Conservation (phyloP, 2,888 invertebrate species). For the Euzophera pinguis region DNA sequence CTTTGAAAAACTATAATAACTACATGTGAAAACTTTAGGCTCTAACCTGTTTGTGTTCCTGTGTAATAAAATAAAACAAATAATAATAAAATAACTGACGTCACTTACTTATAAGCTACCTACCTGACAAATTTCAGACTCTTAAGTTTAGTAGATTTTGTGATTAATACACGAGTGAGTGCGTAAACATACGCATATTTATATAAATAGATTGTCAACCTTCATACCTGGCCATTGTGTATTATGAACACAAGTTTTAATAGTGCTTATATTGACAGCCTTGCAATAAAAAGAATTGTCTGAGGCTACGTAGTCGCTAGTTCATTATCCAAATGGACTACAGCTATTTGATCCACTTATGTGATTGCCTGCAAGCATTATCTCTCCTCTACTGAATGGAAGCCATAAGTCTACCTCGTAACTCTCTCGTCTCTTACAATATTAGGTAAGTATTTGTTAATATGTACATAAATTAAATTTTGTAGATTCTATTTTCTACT, state of each 20-base stretch:
- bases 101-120: too few species aligned
- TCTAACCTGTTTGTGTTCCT: too few species aligned
- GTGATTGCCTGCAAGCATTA: slow-evolving; percentile 79
- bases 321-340: slow-evolving; percentile 80
- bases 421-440: slow-evolving; percentile 67
- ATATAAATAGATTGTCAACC: background rate
- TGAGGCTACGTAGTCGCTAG: slow-evolving; percentile 64
- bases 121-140: too few species aligned
- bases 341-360: slow-evolving; percentile 80
- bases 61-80: too few species aligned
- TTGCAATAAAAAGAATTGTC: slow-evolving; percentile 59
- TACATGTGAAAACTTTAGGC: too few species aligned
- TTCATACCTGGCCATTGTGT: background rate
- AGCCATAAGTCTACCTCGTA: slow-evolving; percentile 77
- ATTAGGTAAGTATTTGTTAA: slow-evolving; percentile 39
- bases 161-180: too few species aligned
- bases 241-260: background rate
- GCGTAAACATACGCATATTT: too few species aligned
- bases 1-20: too few species aligned
- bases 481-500: slow-evolving; percentile 19
- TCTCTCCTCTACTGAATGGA: slow-evolving; percentile 73
- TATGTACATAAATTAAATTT: slow-evolving; percentile 53
- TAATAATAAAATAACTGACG: too few species aligned
- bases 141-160: too few species aligned
- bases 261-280: slow-evolving; percentile 39